Evolutionary conservation across 2,797 vertebrate species (phyloP).

Genomic region (Muscicapa striata): DNA sequence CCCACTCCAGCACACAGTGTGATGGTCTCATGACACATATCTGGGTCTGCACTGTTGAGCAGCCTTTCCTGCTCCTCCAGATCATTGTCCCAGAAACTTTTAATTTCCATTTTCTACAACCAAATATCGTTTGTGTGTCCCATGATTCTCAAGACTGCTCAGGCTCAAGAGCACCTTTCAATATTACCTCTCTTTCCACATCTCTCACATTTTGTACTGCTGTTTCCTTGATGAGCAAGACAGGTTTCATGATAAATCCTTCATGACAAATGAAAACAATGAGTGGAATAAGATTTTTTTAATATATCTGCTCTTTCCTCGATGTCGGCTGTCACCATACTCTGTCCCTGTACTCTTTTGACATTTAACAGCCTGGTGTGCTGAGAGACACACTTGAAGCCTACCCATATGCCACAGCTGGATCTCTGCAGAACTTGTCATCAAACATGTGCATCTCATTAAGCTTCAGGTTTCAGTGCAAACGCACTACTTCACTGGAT

Average conservation of each 20-base stretch:
- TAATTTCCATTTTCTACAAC: not conserved
- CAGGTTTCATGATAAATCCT: not conserved
- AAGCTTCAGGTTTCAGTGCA: not conserved
- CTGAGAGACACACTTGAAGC: not conserved
- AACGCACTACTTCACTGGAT: not conserved
- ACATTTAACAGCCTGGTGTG: not conserved
- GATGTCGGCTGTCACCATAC: not conserved
- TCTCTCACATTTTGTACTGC: not conserved
- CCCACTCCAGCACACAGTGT: fast-evolving
- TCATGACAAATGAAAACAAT: not conserved
- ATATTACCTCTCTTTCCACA: not conserved
- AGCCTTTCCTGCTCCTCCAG: not conserved
- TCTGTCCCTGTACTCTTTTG: not conserved
- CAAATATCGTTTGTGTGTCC: not conserved
- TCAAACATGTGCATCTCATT: not conserved
- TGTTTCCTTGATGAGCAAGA: not conserved
- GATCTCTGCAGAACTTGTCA: not conserved
- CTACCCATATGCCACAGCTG: not conserved
- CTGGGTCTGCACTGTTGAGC: not conserved
- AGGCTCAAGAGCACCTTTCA: not conserved
- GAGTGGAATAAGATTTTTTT: not conserved
- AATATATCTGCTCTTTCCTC: not conserved
- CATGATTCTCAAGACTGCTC: not conserved
- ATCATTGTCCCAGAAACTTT: not conserved
- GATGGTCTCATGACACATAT: not conserved